These are phyloP conservation scores for Centropyge bicolor DNA, from an alignment of 2,797 vertebrate genomes.

Conservation along the genomic window DNA sequence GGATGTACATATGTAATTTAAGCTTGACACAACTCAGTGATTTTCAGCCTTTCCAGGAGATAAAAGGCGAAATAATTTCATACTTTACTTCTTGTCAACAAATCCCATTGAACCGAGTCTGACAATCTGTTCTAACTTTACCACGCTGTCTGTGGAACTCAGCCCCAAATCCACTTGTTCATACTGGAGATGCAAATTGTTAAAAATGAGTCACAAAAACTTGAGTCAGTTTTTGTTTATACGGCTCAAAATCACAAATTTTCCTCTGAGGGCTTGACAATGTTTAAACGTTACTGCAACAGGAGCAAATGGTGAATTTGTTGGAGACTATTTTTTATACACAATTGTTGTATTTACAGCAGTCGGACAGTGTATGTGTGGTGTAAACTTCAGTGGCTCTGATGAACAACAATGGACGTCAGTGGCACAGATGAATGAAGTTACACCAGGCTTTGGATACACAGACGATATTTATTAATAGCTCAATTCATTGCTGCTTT, in stretches of 20 bases:
- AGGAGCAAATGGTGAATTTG: too few species aligned
- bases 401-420: too few species aligned
- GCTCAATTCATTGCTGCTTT: too few species aligned
- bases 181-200: not conserved
- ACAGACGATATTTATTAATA: not conserved
- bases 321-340: not conserved
- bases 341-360: not conserved
- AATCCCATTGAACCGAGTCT: slow-evolving; percentile 8
- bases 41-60: slow-evolving; percentile 16
- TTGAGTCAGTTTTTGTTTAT: not conserved
- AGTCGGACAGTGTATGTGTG: not conserved
- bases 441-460: not conserved
- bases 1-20: not conserved
- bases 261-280: too few species aligned
- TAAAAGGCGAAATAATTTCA: not conserved
- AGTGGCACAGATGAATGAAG: too few species aligned
- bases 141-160: not conserved
- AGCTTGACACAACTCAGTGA: slow-evolving; percentile 3
- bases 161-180: not conserved
- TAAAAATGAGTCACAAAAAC: not conserved
- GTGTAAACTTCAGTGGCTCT: too few species aligned
- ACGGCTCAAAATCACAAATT: too few species aligned
- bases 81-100: not conserved
- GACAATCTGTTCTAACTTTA: not conserved
- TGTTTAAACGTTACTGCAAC: too few species aligned